Conservation (phyloP, 2,888 invertebrate species). For the Dolichopus griseipennis region DNA sequence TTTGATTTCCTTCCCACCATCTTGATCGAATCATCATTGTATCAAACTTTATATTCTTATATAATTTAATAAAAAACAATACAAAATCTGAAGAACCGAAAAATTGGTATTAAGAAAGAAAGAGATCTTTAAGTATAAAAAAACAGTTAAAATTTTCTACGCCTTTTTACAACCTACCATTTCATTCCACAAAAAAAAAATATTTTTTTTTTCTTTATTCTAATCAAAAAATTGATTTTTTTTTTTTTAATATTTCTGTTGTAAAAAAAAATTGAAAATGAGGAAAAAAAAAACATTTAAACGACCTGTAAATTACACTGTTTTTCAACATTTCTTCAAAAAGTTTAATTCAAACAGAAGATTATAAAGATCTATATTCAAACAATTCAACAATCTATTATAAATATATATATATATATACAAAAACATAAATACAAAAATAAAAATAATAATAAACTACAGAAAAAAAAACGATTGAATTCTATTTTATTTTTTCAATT, state of each 20-base stretch:
- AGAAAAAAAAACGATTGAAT: neutral
- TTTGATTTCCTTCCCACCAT: too few relatives aligned
- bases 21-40: too few relatives aligned
- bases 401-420: neutral
- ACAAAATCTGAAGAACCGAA: too few relatives aligned
- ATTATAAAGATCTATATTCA: neutral
- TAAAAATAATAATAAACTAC: neutral
- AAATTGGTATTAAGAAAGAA: too few relatives aligned
- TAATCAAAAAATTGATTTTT: too few relatives aligned
- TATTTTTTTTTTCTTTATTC: neutral
- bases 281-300: neutral
- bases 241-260: too few relatives aligned
- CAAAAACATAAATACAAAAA: neutral
- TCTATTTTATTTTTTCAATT: neutral
- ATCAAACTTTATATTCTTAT: too few relatives aligned
- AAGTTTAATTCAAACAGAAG: neutral
- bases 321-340: neutral
- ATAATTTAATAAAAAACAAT: too few relatives aligned
- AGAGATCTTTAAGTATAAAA: too few relatives aligned
- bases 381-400: neutral
- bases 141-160: constrained; percentile 6
- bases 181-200: neutral
- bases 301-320: neutral
- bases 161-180: constrained; percentile 1
- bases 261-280: too few relatives aligned